These are phyloP conservation scores for Leptarthrus brevirostris DNA, from an alignment of 2,888 invertebrate species.

Conservation along the genomic window DNA sequence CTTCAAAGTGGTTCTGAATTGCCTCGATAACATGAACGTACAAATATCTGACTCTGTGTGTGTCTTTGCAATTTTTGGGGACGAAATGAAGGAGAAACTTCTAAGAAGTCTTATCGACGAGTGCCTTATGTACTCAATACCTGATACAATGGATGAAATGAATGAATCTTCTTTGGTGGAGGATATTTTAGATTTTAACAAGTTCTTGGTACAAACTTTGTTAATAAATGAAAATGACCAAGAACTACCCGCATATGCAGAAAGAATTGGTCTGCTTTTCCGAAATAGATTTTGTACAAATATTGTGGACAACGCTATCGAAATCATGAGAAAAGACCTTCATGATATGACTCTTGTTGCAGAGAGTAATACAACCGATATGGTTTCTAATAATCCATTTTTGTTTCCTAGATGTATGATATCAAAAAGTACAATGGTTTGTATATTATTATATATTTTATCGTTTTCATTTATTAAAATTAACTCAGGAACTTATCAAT, in stretches of 20 bases:
- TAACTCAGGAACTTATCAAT: constrained; percentile 61
- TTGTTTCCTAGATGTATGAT: constrained; percentile 66
- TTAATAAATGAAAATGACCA: constrained; percentile 69
- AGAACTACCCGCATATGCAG: constrained; percentile 76
- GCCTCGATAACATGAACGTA: constrained; percentile 62
- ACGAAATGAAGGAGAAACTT: constrained; percentile 71
- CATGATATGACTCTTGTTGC: constrained; percentile 76
- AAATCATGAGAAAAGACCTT: constrained; percentile 83
- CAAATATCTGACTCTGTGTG: constrained; percentile 59
- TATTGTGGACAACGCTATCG: constrained; percentile 75
- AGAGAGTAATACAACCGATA: constrained; percentile 63
- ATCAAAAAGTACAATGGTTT: constrained; percentile 67
- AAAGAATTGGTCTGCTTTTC: constrained; percentile 80
- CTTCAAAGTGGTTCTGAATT: constrained; percentile 60
- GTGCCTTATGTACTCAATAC: constrained; percentile 81
- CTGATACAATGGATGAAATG: constrained; percentile 78
- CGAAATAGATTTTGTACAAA: constrained; percentile 81
- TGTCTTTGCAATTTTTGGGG: constrained; percentile 69
- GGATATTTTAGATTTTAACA: constrained; percentile 76
- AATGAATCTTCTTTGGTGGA: constrained; percentile 74
- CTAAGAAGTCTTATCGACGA: constrained; percentile 76
- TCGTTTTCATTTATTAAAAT: background rate
- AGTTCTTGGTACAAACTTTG: constrained; percentile 71
- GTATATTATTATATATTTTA: constrained; percentile 16
- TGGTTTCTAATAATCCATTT: constrained; percentile 60